A percentile compares a stretch with the other conserved stretches of the same genome.
These are phyloP conservation scores for Dynastes grantii DNA, from an alignment of 2,888 invertebrate genomes.

Conservation along the genomic window DNA sequence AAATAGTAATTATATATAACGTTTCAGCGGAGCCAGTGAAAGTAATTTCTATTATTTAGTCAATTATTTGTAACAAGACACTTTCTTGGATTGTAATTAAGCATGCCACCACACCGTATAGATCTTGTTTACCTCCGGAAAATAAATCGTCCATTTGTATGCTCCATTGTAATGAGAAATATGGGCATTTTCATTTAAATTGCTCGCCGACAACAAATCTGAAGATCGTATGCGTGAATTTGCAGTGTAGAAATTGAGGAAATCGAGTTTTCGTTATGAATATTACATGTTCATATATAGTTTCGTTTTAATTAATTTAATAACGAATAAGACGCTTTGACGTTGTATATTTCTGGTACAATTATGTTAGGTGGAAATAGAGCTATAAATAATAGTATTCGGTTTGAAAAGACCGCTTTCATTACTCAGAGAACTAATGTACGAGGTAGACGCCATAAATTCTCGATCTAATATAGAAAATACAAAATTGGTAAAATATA, in stretches of 20 bases:
- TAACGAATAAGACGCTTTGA: background rate
- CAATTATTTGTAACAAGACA: slow-evolving; percentile 28
- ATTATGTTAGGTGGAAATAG: no score
- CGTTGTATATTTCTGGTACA: no score
- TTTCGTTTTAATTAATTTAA: background rate
- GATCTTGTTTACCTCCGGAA: background rate
- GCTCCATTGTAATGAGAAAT: background rate
- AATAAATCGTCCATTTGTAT: background rate
- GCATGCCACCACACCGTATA: background rate
- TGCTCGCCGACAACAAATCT: background rate
- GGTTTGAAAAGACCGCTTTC: no score
- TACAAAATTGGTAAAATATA: no score
- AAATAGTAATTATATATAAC: background rate
- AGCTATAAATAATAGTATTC: no score
- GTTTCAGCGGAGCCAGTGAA: slow-evolving; percentile 25
- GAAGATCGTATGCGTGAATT: background rate
- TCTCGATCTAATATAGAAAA: no score
- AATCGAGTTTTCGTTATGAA: background rate
- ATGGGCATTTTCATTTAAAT: background rate
- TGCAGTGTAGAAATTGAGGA: background rate
- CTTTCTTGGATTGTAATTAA: slow-evolving; percentile 25
- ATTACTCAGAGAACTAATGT: no score
- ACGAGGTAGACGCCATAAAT: no score
- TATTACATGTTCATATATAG: background rate
- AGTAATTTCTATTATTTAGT: slow-evolving; percentile 8